A percentile compares a stretch with the other conserved stretches of the same genome.
Conservation (phyloP, 1,140 invertebrate genomes). For the Sitobion miscanthi region DNA sequence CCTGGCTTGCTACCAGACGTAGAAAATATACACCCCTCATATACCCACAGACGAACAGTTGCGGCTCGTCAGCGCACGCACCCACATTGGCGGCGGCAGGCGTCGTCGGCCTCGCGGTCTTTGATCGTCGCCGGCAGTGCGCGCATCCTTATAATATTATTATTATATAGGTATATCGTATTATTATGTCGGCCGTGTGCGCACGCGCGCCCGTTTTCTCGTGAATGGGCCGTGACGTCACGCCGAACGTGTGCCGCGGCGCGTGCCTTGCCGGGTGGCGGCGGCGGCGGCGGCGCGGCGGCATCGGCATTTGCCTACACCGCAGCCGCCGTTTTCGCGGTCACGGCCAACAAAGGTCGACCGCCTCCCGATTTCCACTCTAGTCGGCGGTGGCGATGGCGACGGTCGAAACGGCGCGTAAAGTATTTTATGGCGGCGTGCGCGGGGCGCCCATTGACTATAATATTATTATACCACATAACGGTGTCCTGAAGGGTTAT, state of each 20-base stretch:
- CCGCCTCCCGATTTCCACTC: not conserved
- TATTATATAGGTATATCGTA: not conserved
- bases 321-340: conserved; percentile 27
- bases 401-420: not conserved
- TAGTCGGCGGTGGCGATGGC: not conserved
- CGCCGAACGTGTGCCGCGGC: not conserved
- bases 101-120: not conserved
- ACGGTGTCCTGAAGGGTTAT: not conserved
- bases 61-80: not conserved
- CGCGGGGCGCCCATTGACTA: conserved; percentile 24
- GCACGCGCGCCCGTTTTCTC: not conserved
- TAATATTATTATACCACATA: not conserved
- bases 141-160: not conserved
- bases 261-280: conserved; percentile 1
- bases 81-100: not conserved
- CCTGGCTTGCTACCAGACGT: not conserved
- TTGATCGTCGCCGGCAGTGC: not conserved
- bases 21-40: not conserved
- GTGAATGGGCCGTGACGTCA: conserved; percentile 36
- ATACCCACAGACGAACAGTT: not conserved
- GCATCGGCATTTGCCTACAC: not conserved
- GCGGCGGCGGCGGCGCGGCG: not conserved
- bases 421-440: not conserved
- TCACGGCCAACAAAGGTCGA: conserved; percentile 49
- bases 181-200: conserved; percentile 7